Percentiles rank a stretch among this genome's conserved stretches.
These are phyloP conservation scores for Stictocephala bisonia DNA, from an alignment of 2,888 invertebrate species.

Conservation along the genomic window DNA sequence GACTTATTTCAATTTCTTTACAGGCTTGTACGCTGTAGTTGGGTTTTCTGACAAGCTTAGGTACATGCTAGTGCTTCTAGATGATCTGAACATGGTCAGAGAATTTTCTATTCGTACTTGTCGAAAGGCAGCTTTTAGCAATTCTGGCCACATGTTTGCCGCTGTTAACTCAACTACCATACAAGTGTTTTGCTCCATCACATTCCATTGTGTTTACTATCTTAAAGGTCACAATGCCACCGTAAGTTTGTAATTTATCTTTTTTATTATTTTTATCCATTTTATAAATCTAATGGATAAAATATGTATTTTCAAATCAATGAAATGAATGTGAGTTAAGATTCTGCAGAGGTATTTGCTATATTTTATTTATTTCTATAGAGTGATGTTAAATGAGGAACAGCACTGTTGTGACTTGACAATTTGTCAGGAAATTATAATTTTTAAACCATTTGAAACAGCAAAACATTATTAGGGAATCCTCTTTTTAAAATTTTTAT, in stretches of 20 bases:
- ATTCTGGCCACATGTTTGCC: constrained; percentile 90
- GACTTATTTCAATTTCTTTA: background rate
- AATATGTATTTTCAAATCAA: too few species aligned
- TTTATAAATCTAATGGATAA: too few species aligned
- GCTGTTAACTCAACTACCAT: constrained; percentile 90
- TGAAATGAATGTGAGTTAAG: too few species aligned
- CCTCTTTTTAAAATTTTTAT: too few species aligned
- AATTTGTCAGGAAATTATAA: too few species aligned
- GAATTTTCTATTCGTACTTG: constrained; percentile 82
- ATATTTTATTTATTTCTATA: too few species aligned
- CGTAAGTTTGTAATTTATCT: constrained; percentile 65
- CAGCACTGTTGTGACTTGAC: too few species aligned
- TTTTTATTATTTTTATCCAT: too few species aligned
- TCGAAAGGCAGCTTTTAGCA: constrained; percentile 82
- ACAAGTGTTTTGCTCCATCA: constrained; percentile 84
- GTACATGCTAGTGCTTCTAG: constrained; percentile 87
- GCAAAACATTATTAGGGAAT: too few species aligned
- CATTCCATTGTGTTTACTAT: constrained; percentile 78
- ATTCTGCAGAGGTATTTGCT: too few species aligned
- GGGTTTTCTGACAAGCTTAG: constrained; percentile 93
- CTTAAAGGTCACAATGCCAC: constrained; percentile 85
- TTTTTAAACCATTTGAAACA: too few species aligned
- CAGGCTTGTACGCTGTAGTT: constrained; percentile 85
- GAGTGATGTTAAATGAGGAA: too few species aligned
- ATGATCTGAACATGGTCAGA: constrained; percentile 79